phyloP scores from a whole-genome alignment of 2,113 vertebrate species.

The Strix aluco region DNA sequence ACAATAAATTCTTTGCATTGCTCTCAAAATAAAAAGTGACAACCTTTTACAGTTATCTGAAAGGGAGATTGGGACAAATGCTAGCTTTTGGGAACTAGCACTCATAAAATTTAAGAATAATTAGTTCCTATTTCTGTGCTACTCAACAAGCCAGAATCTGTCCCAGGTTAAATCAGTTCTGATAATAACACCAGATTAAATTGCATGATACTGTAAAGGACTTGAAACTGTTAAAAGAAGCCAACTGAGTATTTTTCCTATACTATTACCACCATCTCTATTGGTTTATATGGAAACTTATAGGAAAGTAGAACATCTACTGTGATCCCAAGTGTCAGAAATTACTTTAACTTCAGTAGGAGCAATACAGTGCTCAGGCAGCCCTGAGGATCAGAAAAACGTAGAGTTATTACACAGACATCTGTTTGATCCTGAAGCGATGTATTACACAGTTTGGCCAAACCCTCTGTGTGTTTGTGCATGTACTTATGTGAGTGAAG shows the following conservation, averaged over 20 bases:
- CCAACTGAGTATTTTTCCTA: neutral
- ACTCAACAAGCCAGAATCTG: neutral
- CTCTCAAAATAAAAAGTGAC: neutral
- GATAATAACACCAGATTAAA: neutral
- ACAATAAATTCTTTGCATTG: neutral
- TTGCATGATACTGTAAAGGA: neutral
- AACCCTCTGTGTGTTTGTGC: neutral
- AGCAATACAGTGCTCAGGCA: neutral
- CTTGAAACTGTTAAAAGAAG: neutral
- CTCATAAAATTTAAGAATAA: neutral
- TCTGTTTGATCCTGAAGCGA: neutral
- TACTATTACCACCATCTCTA: neutral
- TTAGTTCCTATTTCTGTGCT: neutral
- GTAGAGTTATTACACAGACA: neutral
- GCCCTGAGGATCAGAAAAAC: neutral
- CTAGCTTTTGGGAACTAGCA: neutral
- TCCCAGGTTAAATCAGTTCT: neutral
- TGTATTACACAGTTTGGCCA: neutral
- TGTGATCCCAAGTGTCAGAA: neutral
- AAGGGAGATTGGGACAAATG: neutral
- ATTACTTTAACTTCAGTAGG: neutral
- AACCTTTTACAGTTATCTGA: neutral
- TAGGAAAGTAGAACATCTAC: neutral
- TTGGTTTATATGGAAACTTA: neutral
- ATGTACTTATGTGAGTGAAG: neutral